Conservation (phyloP, 1,140 invertebrate species). For the Paracyclopina nana region DNA sequence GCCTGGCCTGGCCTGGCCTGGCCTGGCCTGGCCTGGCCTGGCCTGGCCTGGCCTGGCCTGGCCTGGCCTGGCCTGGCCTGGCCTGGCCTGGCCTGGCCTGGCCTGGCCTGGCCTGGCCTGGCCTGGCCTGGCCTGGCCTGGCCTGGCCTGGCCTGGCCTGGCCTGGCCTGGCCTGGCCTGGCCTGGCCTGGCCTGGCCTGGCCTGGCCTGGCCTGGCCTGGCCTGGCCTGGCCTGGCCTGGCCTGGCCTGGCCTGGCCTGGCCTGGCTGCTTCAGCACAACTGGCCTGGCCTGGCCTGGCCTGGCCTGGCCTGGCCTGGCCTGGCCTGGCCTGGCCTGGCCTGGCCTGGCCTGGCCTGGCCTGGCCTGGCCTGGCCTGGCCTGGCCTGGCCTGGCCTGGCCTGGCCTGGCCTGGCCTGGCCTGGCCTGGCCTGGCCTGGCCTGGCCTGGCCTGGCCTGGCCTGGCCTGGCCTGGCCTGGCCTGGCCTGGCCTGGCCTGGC, state of each 20-base stretch:
- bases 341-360: slow-evolving; percentile 21
- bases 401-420: slow-evolving; percentile 22
- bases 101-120: slow-evolving; percentile 21
- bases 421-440: slow-evolving; percentile 22
- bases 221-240: slow-evolving; percentile 21
- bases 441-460: slow-evolving; percentile 22
- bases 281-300: slow-evolving; percentile 19
- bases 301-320: slow-evolving; percentile 21
- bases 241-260: slow-evolving; percentile 21
- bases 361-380: slow-evolving; percentile 21
- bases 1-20: slow-evolving; percentile 18
- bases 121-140: slow-evolving; percentile 21
- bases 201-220: slow-evolving; percentile 21
- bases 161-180: slow-evolving; percentile 21
- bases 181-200: slow-evolving; percentile 22
- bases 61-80: slow-evolving; percentile 21
- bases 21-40: slow-evolving; percentile 20
- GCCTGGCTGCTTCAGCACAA: no score
- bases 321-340: slow-evolving; percentile 21
- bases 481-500: slow-evolving; percentile 22
- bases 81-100: slow-evolving; percentile 21
- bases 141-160: slow-evolving; percentile 21
- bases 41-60: slow-evolving; percentile 21
- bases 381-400: slow-evolving; percentile 21
- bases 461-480: slow-evolving; percentile 22